Evolutionary conservation across 2,888 invertebrate species (phyloP), one percentile per base, ranked within the genome.

Genomic region (Suillia variegata): DNA sequence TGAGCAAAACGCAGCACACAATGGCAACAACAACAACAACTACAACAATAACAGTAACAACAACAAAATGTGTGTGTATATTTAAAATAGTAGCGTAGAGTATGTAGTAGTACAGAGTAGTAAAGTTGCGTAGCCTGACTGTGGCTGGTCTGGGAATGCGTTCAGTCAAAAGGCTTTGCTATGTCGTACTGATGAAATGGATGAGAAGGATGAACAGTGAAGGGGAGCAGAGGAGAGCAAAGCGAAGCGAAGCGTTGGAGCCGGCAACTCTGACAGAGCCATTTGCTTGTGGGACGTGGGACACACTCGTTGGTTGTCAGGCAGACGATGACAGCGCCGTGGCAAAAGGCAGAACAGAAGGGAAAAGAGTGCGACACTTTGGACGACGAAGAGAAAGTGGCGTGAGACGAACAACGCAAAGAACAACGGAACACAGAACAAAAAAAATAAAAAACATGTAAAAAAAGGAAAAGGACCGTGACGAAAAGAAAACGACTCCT

Each of bases 1-100:
- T 75, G 76, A 77, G 77, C 71, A 76, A 73, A 70, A 65, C 49
- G 49, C 60, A 53, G n/a, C n/a, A n/a, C n/a, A n/a, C n/a, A n/a
- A n/a, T n/a, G n/a, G n/a, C n/a, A n/a, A n/a, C n/a, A n/a, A n/a
- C n/a, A n/a, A n/a, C n/a, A n/a, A n/a, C n/a, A n/a, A n/a, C n/a
- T n/a, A n/a, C n/a, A n/a, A n/a, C n/a, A n/a, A n/a, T n/a, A n/a
- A n/a, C n/a, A n/a, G n/a, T n/a, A n/a, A 38, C 59, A 57, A 63
- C 42, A 21, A 56, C 38, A 64, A 56, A 62, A 67, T 66, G 58
- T 60, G 15, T 55, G 57, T 65, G 61, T 52, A 60, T 24, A 59
- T 58, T 58, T 62, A 8, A 53, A 54, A 49, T 58, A 58, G 58
- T 54, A 55, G 58, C n/a, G n/a, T 56, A 60, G 34, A 56, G 38